Evolutionary conservation across 2,888 invertebrate species (phyloP), one percentile per base, ranked within the genome.

Genomic region (Mesorhabditis belari): DNA sequence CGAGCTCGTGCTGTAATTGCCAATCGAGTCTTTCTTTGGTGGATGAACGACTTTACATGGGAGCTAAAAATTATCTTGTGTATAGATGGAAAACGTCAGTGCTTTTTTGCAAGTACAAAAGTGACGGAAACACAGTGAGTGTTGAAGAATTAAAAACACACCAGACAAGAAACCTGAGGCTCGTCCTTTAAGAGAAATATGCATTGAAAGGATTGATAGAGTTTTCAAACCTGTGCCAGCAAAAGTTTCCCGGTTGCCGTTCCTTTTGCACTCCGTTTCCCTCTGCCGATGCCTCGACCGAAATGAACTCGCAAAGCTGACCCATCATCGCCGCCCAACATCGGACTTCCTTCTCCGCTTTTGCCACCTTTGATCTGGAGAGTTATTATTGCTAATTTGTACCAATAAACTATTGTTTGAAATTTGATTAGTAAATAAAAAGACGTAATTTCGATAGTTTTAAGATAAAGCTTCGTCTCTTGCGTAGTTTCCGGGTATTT

Each of bases 301-400:
- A 76, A 77, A 61, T 79, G 79, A 54, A 79, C 71, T 51, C 79
- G 65, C 50, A 79, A 61, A 12, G 75, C 74, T 21, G 79, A 70
- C 55, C 69, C 71, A 53, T 71, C 61, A 27, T 71, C 71, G 49
- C 71, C 73, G 0, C 68, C 69, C 25, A 67, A 35, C 29, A 67
- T 64, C 44, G 44, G 44, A 35, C 44, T 35, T n/a, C 44, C 44
- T 35, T 35, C 44, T n/a, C 44, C 44, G n/a, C n/a, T 35, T 35
- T 35, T 35, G 44, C 12, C 44, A n/a, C 65, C 59, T 63, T 67
- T 72, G 4, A 72, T 62, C 72, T 72, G 52, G 25, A 65, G n/a
- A n/a, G n/a, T n/a, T n/a, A n/a, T n/a, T n/a, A n/a, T n/a, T n/a
- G n/a, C n/a, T n/a, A n/a, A n/a, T n/a, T n/a, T n/a, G n/a, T n/a